phyloP scores from a whole-genome alignment of 1,140 invertebrate genomes.

The Papilio xuthus region DNA sequence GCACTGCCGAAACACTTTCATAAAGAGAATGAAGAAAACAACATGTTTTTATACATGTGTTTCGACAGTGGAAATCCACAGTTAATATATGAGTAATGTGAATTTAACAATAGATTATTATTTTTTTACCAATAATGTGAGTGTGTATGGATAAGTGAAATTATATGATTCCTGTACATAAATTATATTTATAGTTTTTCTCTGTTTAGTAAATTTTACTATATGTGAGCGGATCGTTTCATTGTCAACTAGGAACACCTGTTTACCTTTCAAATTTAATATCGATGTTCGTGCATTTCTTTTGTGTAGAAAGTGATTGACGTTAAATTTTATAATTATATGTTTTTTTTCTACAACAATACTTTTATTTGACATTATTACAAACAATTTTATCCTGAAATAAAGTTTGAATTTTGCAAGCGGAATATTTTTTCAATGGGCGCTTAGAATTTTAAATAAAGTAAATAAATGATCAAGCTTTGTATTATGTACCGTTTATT shows the following conservation, averaged over 20 bases:
- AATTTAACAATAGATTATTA: constrained; percentile 33
- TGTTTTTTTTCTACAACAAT: constrained; percentile 11
- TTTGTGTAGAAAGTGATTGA: constrained; percentile 21
- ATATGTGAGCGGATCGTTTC: constrained; percentile 10
- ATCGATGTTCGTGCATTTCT: constrained; percentile 2
- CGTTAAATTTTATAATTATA: constrained; percentile 30
- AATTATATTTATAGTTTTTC: constrained; percentile 30
- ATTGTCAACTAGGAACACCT: background rate
- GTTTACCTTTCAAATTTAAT: constrained; percentile 12
- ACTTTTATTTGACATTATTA: background rate
- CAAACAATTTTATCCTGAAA: background rate
- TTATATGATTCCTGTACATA: constrained; percentile 36
- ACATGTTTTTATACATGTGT: background rate
- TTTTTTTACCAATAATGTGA: constrained; percentile 37
- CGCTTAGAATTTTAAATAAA: background rate
- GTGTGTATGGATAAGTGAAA: constrained; percentile 35
- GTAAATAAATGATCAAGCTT: background rate
- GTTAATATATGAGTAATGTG: constrained; percentile 28
- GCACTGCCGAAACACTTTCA: no score
- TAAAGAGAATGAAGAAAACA: no score
- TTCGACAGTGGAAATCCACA: no score
- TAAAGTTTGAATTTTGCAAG: no score
- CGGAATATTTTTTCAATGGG: no score
- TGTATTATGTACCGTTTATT: constrained; percentile 6
- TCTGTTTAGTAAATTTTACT: constrained; percentile 38